Conservation (phyloP, 1,140 invertebrate genomes). For the Drosophila sucinea region DNA sequence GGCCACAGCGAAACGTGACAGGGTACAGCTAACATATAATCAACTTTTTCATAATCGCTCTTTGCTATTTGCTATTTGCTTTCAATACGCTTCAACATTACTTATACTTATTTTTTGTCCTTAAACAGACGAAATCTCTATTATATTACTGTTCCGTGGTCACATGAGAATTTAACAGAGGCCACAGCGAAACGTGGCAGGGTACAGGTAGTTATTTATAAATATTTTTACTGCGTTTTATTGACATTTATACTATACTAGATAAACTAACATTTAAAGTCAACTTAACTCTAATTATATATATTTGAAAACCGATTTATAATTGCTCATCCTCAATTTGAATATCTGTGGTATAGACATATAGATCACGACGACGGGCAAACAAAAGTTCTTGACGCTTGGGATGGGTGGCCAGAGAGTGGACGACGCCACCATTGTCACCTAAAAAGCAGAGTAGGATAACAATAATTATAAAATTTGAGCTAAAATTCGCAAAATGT, state of each 20-base stretch:
- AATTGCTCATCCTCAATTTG: constrained; percentile 70
- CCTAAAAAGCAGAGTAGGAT: constrained; percentile 30
- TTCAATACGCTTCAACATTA: too few relatives aligned
- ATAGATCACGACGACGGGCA: constrained; percentile 87
- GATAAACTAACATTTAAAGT: background rate
- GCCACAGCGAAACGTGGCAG: too few relatives aligned
- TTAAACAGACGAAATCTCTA: too few relatives aligned
- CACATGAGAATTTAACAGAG: too few relatives aligned
- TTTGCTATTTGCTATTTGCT: too few relatives aligned
- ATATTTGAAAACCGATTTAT: constrained; percentile 15
- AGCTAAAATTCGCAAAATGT: background rate
- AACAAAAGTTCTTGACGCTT: constrained; percentile 87
- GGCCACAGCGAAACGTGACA: too few relatives aligned
- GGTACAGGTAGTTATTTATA: too few relatives aligned
- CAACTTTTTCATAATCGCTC: too few relatives aligned
- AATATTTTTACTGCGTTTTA: too few relatives aligned
- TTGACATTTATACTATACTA: background rate
- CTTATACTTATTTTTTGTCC: too few relatives aligned
- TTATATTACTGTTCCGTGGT: too few relatives aligned
- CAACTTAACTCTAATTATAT: background rate
- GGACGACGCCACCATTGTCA: constrained; percentile 84
- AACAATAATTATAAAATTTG: constrained; percentile 19
- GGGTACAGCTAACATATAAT: too few relatives aligned
- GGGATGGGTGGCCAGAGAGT: constrained; percentile 90
- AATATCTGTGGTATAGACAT: constrained; percentile 85